These are phyloP conservation scores for Sander vitreus DNA, from an alignment of 2,113 vertebrate genomes.

Conservation along the genomic window DNA sequence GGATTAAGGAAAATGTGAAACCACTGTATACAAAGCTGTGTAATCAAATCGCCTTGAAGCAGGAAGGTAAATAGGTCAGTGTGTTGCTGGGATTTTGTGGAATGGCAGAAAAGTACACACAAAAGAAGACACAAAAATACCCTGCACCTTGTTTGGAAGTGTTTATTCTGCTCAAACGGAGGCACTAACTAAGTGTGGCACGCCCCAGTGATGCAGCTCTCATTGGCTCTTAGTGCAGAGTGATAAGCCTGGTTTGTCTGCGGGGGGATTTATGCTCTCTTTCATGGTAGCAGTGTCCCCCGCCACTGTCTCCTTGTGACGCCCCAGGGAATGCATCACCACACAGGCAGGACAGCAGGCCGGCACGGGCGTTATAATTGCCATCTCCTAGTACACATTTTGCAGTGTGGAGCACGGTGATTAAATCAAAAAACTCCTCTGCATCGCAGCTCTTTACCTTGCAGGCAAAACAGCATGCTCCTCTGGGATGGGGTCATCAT, in stretches of 20 bases:
- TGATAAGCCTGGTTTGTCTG: constrained; percentile 50
- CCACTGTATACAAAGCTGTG: constrained; percentile 57
- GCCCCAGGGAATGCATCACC: constrained; percentile 79
- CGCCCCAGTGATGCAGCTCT: constrained; percentile 46
- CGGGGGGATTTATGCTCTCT: constrained; percentile 64
- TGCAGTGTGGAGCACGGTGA: constrained; percentile 75
- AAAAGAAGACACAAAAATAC: constrained; percentile 53
- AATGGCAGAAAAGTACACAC: constrained; percentile 54
- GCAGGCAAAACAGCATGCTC: constrained; percentile 83
- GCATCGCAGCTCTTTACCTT: constrained; percentile 80
- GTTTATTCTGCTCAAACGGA: constrained; percentile 60
- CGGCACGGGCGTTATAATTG: constrained; percentile 82
- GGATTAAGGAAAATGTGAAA: constrained; percentile 52
- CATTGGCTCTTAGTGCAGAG: constrained; percentile 40
- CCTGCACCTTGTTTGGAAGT: constrained; percentile 46
- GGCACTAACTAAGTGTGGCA: constrained; percentile 53
- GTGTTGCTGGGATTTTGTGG: constrained; percentile 37
- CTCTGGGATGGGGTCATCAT: constrained; percentile 80
- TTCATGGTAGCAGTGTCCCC: constrained; percentile 77
- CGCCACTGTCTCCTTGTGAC: constrained; percentile 56
- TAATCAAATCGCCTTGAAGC: constrained; percentile 56
- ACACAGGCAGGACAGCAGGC: constrained; percentile 78
- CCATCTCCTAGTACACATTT: constrained; percentile 76
- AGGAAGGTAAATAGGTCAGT: constrained; percentile 65
- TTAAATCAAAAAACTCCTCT: constrained; percentile 80